Percentiles rank a stretch among this genome's conserved stretches.
These are phyloP conservation scores for Scytalopus superciliaris DNA, from an alignment of 2,113 vertebrate genomes.

Conservation along the genomic window DNA sequence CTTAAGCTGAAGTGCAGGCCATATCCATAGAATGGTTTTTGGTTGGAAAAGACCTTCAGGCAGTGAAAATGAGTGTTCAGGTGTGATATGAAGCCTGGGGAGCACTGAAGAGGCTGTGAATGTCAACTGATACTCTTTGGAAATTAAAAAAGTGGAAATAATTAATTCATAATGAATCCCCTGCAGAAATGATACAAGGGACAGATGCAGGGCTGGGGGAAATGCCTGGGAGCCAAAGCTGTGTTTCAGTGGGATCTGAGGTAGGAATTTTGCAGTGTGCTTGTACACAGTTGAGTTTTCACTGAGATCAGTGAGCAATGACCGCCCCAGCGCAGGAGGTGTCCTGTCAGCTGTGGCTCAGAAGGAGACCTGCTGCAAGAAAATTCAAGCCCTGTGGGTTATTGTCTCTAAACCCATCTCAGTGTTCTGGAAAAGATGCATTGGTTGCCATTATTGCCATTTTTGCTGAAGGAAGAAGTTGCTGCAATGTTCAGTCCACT, in stretches of 20 bases:
- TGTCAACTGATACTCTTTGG: not conserved
- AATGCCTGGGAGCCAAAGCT: not conserved
- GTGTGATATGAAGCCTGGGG: not conserved
- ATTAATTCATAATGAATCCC: not conserved
- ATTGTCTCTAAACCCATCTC: not conserved
- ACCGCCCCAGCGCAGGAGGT: not conserved
- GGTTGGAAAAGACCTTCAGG: not conserved
- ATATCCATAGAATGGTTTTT: not conserved
- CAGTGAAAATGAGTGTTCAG: not conserved
- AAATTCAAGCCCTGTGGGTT: not conserved
- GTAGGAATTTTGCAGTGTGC: not conserved
- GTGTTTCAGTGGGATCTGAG: not conserved
- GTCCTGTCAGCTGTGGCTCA: not conserved
- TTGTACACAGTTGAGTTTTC: not conserved
- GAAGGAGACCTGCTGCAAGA: not conserved
- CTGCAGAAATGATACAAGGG: not conserved
- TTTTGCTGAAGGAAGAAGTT: not conserved
- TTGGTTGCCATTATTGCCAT: fast-evolving
- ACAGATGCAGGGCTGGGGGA: not conserved
- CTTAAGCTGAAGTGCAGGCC: not conserved
- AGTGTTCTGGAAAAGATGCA: not conserved
- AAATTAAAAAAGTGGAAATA: not conserved
- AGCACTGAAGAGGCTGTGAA: not conserved
- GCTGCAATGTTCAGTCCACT: not conserved
- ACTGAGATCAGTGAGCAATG: not conserved